phyloP scores from a whole-genome alignment of 1,140 invertebrate species.

The Drosophila baimaii region DNA sequence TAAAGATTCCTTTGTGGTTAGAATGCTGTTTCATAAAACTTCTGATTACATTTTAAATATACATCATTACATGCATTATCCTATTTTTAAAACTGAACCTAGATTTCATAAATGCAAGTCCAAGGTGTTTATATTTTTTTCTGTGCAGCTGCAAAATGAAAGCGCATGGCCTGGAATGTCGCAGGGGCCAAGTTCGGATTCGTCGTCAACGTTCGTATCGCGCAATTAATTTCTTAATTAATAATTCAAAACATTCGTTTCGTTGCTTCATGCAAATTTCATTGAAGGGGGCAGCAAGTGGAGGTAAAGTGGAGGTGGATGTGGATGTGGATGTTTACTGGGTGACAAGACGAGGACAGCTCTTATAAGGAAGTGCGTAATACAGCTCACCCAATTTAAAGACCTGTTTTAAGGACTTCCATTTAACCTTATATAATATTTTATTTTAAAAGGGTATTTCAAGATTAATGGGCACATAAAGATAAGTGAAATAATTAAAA shows the following conservation, averaged over 20 bases:
- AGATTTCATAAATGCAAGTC: background rate
- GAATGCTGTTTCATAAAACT: too few relatives aligned
- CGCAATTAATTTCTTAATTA: slow-evolving; percentile 73
- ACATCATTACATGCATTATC: too few relatives aligned
- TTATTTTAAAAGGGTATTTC: background rate
- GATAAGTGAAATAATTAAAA: background rate
- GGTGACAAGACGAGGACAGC: slow-evolving; percentile 28
- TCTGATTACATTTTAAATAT: background rate
- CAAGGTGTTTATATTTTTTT: background rate
- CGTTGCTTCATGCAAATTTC: slow-evolving; percentile 57
- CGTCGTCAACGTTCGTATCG: slow-evolving; percentile 20
- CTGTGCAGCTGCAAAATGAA: slow-evolving; percentile 36
- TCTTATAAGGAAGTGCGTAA: slow-evolving; percentile 1
- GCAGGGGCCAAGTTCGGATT: slow-evolving; percentile 35
- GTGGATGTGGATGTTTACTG: slow-evolving; percentile 17
- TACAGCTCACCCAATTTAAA: slow-evolving; percentile 7
- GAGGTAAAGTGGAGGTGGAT: background rate
- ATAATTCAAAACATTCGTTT: slow-evolving; percentile 64
- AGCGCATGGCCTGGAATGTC: slow-evolving; percentile 59
- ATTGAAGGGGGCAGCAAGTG: background rate
- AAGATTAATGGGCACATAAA: background rate
- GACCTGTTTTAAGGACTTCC: background rate
- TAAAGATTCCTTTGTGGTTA: background rate
- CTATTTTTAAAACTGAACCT: background rate
- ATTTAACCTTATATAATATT: slow-evolving; percentile 2